Percentiles rank a stretch among this genome's conserved stretches.
Conservation (phyloP, 2,797 vertebrate species). For the Molossus molossus region DNA sequence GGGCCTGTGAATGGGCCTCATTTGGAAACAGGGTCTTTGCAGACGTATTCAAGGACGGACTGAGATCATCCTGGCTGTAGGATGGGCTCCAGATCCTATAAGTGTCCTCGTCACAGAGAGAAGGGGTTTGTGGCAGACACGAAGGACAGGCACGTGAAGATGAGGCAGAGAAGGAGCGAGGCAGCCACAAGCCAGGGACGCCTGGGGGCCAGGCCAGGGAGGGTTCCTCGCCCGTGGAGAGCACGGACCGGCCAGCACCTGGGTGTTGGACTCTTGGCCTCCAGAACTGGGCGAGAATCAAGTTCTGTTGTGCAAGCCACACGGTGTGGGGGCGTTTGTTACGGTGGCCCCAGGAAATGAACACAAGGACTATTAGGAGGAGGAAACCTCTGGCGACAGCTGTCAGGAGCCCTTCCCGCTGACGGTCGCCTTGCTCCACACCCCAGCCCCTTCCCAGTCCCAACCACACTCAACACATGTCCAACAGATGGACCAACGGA, state of each 20-base stretch:
- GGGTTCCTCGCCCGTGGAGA: neutral
- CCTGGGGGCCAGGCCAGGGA: neutral
- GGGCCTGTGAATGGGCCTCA: neutral
- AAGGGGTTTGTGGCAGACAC: neutral
- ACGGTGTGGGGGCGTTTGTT: fast-evolving
- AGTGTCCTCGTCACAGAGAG: neutral
- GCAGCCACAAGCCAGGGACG: fast-evolving
- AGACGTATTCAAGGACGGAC: neutral
- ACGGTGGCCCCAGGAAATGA: too few relatives aligned
- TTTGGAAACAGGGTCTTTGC: neutral
- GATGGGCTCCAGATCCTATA: neutral
- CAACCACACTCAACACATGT: neutral
- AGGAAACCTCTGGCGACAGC: fast-evolving
- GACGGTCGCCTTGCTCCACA: fast-evolving
- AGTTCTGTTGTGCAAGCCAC: too few relatives aligned
- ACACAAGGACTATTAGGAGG: fast-evolving
- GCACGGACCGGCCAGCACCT: neutral
- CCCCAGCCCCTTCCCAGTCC: neutral
- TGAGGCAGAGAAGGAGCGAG: neutral
- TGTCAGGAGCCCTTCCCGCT: fast-evolving
- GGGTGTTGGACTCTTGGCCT: neutral
- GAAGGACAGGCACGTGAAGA: neutral
- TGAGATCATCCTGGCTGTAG: neutral
- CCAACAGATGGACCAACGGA: fast-evolving
- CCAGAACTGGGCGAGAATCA: neutral